Conservation (phyloP, 1,140 invertebrate genomes). For the Euura saliciscinereae region DNA sequence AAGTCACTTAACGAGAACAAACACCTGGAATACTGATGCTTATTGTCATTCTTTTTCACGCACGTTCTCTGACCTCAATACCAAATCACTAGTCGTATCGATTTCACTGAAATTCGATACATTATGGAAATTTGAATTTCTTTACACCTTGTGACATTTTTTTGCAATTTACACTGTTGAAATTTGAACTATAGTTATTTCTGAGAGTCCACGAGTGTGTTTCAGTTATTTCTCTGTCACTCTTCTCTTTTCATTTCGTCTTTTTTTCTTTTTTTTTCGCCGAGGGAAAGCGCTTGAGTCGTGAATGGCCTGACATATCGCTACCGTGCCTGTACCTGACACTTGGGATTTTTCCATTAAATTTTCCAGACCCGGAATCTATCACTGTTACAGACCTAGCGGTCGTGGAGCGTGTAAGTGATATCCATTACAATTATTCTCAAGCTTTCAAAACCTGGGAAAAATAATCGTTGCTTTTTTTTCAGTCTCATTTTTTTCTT, state of each 20-base stretch:
- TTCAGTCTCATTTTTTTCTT: no score
- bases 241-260: conserved; percentile 22
- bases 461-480: neutral
- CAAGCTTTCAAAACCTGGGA: conserved; percentile 4
- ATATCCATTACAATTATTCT: conserved; percentile 52
- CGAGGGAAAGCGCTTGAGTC: conserved; percentile 32
- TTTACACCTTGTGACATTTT: no score
- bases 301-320: conserved; percentile 58
- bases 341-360: conserved; percentile 61
- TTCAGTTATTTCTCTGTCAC: conserved; percentile 2
- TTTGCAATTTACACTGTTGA: no score
- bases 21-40: neutral
- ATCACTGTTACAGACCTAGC: conserved; percentile 41
- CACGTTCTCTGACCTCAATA: no score
- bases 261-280: conserved; percentile 19
- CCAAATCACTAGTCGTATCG: no score
- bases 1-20: neutral
- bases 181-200: no score
- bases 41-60: no score
- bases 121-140: no score
- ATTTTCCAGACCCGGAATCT: conserved; percentile 57
- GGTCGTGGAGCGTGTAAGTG: conserved; percentile 30
- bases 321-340: conserved; percentile 55
- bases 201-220: neutral
- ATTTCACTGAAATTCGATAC: no score